phyloP scores from a whole-genome alignment of 2,797 vertebrate species.

The Peromyscus melanophrys region DNA sequence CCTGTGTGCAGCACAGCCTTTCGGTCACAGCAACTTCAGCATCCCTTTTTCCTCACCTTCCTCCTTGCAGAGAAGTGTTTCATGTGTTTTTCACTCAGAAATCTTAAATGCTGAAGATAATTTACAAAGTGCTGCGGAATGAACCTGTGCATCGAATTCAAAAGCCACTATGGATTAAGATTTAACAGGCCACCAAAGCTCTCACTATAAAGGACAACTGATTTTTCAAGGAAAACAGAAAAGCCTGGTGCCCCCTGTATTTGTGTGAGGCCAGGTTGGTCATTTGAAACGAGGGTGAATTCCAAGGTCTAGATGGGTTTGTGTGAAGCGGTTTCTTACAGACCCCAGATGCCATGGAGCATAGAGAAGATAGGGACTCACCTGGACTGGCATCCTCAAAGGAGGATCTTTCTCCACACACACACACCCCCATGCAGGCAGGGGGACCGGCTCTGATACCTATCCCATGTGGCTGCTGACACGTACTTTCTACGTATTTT shows the following conservation, averaged over 20 bases:
- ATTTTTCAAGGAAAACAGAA: background rate
- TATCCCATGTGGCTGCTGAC: background rate
- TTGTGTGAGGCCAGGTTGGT: background rate
- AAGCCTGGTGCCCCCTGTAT: background rate
- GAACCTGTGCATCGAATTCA: background rate
- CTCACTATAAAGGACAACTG: background rate
- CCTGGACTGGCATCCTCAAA: background rate
- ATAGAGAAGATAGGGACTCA: background rate
- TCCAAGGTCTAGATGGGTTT: too few relatives aligned
- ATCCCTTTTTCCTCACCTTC: background rate
- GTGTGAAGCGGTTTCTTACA: background rate
- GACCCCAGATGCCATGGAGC: background rate
- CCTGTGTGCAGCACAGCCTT: background rate
- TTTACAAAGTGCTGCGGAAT: background rate
- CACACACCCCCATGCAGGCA: background rate
- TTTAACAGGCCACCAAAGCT: background rate
- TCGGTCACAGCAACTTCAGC: background rate
- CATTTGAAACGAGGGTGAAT: background rate
- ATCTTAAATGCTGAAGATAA: background rate
- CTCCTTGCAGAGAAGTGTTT: background rate
- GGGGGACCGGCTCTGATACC: background rate
- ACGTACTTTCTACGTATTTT: background rate
- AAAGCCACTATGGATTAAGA: background rate
- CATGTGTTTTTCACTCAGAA: constrained; percentile 43
- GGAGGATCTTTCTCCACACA: too few relatives aligned